Evolutionary conservation across 53 echinoderm and acorn worm species (phyloP).

Genomic region (Mesocentrotus franciscanus): DNA sequence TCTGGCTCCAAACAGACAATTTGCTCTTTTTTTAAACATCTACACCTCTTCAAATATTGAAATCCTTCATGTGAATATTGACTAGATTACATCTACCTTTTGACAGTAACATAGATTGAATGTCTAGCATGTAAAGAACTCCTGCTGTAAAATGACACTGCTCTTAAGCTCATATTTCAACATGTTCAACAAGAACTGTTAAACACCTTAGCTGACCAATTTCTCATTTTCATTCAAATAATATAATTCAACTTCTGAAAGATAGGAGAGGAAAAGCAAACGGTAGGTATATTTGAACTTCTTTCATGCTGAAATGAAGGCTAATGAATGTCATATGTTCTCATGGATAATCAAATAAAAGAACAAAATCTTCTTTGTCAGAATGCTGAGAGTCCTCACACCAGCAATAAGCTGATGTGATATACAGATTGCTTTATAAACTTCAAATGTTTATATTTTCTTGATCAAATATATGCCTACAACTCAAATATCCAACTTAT

Average conservation of each 20-base stretch:
- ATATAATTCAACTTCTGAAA: not conserved
- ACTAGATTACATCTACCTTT: not conserved
- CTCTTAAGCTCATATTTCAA: conserved; percentile 6
- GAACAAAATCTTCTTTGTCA: conserved; percentile 3
- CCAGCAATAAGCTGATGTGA: not conserved
- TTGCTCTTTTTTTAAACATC: not conserved
- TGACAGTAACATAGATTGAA: conserved; percentile 22
- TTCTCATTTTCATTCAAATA: not conserved
- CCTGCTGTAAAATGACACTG: not conserved
- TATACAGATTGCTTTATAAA: not conserved
- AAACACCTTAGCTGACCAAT: not conserved
- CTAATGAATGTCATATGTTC: conserved; percentile 25
- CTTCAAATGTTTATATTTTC: not conserved
- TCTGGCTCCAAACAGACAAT: too few species aligned
- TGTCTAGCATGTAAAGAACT: conserved; percentile 6
- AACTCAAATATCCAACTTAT: not conserved
- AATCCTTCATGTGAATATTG: not conserved
- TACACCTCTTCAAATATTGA: not conserved
- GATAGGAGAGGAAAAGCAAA: not conserved
- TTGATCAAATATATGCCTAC: not conserved
- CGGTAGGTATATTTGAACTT: not conserved
- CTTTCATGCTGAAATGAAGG: not conserved
- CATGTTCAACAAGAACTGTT: not conserved
- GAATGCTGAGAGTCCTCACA: not conserved
- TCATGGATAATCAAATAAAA: not conserved